Percentiles rank a stretch among this genome's conserved stretches.
Evolutionary conservation across 1,140 invertebrate species (phyloP).

Genomic region (Scylla paramamosain): DNA sequence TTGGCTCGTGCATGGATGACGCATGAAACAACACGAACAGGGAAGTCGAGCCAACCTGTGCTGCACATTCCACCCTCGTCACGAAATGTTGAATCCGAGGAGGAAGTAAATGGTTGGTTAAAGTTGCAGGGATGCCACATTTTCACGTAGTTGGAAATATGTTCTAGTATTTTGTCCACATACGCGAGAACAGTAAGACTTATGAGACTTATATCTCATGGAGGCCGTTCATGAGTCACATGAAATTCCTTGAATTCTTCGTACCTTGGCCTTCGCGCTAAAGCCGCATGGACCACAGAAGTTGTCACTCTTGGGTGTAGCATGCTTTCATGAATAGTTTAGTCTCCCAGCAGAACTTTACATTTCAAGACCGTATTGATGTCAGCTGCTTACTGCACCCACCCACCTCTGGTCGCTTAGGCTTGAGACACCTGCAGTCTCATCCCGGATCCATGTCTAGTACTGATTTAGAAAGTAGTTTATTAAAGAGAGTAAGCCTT

Average conservation of each 20-base stretch:
- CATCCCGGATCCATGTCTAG: too few relatives aligned
- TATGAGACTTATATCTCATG: background rate
- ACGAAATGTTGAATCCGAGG: background rate
- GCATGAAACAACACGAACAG: background rate
- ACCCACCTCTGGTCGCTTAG: background rate
- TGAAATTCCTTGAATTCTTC: background rate
- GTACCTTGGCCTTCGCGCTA: background rate
- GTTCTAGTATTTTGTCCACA: background rate
- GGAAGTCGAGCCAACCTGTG: background rate
- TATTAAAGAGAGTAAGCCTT: too few relatives aligned
- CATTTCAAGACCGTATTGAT: constrained; percentile 1
- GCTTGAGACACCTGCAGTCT: too few relatives aligned
- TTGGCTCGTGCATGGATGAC: background rate
- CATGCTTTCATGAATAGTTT: constrained; percentile 22
- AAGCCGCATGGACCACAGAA: background rate
- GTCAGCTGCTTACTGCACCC: background rate
- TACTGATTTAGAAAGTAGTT: too few relatives aligned
- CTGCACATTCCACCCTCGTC: background rate
- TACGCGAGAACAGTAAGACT: background rate
- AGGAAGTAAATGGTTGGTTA: background rate
- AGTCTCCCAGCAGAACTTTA: constrained; percentile 11
- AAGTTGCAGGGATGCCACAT: background rate
- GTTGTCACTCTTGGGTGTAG: background rate
- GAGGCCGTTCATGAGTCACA: background rate
- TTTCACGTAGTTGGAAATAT: background rate